Evolutionary conservation across 2,797 vertebrate genomes (phyloP).

Genomic region (Etheostoma perlongum): DNA sequence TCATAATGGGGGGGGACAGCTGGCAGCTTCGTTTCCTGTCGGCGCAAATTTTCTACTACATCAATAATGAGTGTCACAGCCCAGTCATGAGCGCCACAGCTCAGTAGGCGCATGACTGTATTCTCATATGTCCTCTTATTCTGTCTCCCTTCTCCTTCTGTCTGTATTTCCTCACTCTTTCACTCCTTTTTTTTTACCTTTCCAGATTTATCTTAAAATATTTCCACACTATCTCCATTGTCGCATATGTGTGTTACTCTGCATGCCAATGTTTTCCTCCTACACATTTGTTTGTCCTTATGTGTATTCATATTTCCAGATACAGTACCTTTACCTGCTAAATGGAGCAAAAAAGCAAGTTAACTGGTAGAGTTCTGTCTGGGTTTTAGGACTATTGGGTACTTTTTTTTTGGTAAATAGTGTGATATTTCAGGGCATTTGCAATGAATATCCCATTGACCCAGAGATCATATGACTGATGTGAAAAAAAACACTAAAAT

Average conservation of each 20-base stretch:
- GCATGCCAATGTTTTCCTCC: conserved; percentile 31
- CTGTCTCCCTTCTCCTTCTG: conserved; percentile 24
- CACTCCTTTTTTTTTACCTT: conserved; percentile 37
- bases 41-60: conserved; percentile 80
- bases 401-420: conserved; percentile 29
- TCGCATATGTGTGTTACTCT: conserved; percentile 22
- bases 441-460: conserved; percentile 21
- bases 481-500: conserved; percentile 52
- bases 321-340: conserved; percentile 27
- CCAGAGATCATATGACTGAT: conserved; percentile 14
- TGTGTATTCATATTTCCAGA: conserved; percentile 38
- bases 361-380: neutral
- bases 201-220: conserved; percentile 35
- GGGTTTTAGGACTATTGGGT: neutral
- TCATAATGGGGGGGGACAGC: conserved; percentile 81
- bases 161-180: conserved; percentile 1
- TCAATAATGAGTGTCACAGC: conserved; percentile 81
- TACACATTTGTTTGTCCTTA: conserved; percentile 23
- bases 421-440: conserved; percentile 24
- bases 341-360: conserved; percentile 47
- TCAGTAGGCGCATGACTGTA: conserved; percentile 70
- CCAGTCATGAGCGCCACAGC: conserved; percentile 70
- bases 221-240: conserved; percentile 11
- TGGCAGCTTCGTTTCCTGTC: conserved; percentile 84
- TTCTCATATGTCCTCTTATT: conserved; percentile 66